phyloP scores from a whole-genome alignment of 2,797 vertebrate species.

The Phaenicophaeus curvirostris region DNA sequence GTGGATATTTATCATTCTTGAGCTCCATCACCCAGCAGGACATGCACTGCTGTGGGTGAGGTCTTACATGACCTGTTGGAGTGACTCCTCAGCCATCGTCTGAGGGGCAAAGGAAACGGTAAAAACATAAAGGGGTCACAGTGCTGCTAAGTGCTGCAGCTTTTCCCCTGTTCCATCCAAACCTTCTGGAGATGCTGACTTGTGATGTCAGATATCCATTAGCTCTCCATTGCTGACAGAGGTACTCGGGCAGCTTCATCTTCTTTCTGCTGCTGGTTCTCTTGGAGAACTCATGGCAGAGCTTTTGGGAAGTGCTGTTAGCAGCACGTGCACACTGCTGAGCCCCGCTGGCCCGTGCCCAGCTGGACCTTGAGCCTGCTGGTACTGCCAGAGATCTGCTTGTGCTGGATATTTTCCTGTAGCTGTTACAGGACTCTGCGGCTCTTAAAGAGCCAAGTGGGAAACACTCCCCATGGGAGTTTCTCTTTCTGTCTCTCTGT shows the following conservation, averaged over 20 bases:
- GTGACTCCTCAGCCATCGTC: neutral
- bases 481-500: neutral
- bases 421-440: neutral
- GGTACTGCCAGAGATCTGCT: neutral
- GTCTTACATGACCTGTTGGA: neutral
- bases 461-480: neutral
- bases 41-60: neutral
- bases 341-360: neutral
- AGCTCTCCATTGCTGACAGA: neutral
- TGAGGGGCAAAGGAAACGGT: neutral
- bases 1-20: neutral
- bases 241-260: neutral
- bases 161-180: neutral
- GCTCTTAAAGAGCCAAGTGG: neutral
- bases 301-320: neutral
- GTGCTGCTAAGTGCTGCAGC: rapidly evolving
- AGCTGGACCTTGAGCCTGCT: neutral
- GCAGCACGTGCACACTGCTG: neutral
- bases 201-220: neutral
- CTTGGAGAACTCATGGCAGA: neutral
- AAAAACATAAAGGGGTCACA: neutral
- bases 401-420: neutral
- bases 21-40: neutral
- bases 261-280: neutral
- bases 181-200: neutral